Conservation (phyloP, 1,140 invertebrate genomes). For the Melipona quadrifasciata region DNA sequence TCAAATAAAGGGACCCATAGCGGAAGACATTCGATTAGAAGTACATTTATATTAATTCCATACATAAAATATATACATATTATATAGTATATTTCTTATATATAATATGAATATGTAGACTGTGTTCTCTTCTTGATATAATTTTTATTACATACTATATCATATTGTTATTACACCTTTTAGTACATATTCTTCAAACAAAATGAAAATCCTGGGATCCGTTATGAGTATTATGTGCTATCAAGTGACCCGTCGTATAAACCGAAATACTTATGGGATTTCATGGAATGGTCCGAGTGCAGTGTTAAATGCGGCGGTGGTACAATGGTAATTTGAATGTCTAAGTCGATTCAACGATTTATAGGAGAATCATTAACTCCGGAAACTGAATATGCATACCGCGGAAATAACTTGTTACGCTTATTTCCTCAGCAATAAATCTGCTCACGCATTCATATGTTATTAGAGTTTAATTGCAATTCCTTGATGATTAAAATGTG, state of each 20-base stretch:
- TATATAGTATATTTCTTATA: no score
- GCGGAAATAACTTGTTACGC: not conserved
- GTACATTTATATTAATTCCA: constrained; percentile 44
- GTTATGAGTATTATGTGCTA: constrained; percentile 77
- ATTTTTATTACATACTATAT: no score
- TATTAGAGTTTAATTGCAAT: no score
- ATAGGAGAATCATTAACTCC: not conserved
- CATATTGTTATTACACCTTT: not conserved
- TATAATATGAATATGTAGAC: no score
- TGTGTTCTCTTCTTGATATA: no score
- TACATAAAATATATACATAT: not conserved
- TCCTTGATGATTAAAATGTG: no score
- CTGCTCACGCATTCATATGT: no score
- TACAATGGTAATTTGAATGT: constrained; percentile 66
- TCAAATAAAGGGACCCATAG: constrained; percentile 80
- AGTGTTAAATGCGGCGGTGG: constrained; percentile 80
- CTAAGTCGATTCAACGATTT: not conserved
- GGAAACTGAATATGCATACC: not conserved
- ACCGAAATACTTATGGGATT: constrained; percentile 82
- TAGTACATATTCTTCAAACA: constrained; percentile 77
- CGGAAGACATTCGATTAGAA: constrained; percentile 74
- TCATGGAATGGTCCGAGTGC: constrained; percentile 79
- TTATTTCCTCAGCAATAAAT: no score
- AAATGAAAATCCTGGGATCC: constrained; percentile 76
- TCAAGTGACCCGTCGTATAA: constrained; percentile 65